These are phyloP conservation scores for Drosophila tsacasi DNA, from an alignment of 1,140 invertebrate species.

Conservation along the genomic window DNA sequence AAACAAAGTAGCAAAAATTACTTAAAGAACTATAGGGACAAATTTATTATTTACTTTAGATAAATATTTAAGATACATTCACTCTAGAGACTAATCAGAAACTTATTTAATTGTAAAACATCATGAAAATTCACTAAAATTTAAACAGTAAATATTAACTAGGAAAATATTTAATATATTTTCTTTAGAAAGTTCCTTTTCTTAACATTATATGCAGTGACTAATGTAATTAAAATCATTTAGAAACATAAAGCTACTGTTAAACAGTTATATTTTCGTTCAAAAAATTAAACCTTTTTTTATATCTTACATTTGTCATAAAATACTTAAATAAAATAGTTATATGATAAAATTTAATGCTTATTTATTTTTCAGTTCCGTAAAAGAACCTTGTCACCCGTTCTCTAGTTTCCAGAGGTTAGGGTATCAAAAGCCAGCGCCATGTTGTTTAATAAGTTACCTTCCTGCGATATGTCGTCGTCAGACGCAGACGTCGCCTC, in stretches of 20 bases:
- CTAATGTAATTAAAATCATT: too few species aligned
- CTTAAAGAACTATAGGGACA: too few species aligned
- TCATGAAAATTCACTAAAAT: too few species aligned
- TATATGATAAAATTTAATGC: too few species aligned
- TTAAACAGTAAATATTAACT: too few species aligned
- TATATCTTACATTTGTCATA: too few species aligned
- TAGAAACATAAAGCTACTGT: too few species aligned
- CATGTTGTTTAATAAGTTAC: constrained; percentile 82
- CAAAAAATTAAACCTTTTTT: too few species aligned
- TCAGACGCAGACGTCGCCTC: constrained; percentile 77
- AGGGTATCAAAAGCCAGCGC: constrained; percentile 60
- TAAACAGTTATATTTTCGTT: too few species aligned
- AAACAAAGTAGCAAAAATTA: neutral
- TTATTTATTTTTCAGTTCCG: neutral
- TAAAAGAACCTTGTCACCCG: neutral
- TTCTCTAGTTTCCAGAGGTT: neutral
- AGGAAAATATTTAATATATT: too few species aligned
- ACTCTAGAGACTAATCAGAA: neutral
- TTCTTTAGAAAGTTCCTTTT: too few species aligned
- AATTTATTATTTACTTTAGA: neutral
- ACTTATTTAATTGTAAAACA: neutral
- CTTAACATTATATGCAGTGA: too few species aligned
- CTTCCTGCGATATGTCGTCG: constrained; percentile 79
- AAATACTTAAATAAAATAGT: neutral
- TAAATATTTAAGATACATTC: neutral